Conservation (phyloP, 2,113 vertebrate species). For the Mormyrus lacerda region DNA sequence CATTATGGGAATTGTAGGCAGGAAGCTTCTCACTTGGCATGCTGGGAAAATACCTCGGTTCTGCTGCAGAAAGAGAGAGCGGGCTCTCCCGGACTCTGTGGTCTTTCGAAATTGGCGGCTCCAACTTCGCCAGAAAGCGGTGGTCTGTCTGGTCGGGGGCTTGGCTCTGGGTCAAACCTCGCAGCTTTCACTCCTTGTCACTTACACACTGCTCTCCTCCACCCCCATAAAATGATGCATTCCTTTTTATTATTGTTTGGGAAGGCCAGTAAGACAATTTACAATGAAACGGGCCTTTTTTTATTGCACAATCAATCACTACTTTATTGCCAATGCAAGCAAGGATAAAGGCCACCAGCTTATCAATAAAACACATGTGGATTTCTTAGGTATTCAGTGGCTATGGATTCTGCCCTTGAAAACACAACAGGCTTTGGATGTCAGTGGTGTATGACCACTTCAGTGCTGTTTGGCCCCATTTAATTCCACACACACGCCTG, state of each 20-base stretch:
- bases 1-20: background rate
- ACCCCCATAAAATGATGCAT: constrained; percentile 16
- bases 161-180: background rate
- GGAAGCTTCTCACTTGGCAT: background rate
- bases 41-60: background rate
- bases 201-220: background rate
- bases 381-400: background rate
- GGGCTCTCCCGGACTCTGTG: background rate
- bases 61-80: background rate
- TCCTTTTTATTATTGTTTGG: constrained; percentile 17
- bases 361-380: background rate
- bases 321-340: background rate
- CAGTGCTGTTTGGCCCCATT: background rate
- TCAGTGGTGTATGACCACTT: background rate
- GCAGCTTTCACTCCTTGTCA: background rate
- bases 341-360: background rate
- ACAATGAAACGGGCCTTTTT: background rate
- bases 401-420: background rate
- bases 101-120: background rate
- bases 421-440: background rate
- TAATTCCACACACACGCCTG: background rate
- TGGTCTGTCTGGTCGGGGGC: constrained; percentile 11
- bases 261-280: background rate
- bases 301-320: constrained; percentile 7
- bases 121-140: constrained; percentile 4